These are phyloP conservation scores for Sprattus sprattus DNA, from an alignment of 2,113 vertebrate species.

Conservation along the genomic window DNA sequence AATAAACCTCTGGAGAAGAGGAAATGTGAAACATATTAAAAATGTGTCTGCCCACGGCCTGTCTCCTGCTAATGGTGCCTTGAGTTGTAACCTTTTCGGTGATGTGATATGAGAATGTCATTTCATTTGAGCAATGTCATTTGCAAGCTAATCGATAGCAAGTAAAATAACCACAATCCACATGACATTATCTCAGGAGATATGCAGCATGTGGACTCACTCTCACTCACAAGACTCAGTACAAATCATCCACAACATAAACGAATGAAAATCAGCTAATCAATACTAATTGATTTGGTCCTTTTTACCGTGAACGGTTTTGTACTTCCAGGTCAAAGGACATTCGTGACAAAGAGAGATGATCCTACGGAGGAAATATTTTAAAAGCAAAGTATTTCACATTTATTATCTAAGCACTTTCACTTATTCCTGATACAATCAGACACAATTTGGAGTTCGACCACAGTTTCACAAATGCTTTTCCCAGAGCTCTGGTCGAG, in stretches of 20 bases:
- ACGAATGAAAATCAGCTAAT: background rate
- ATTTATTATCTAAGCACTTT: background rate
- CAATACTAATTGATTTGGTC: too few species aligned
- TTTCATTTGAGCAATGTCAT: background rate
- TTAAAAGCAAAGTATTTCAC: background rate
- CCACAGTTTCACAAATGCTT: background rate
- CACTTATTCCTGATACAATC: background rate
- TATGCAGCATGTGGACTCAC: background rate
- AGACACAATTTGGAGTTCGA: background rate
- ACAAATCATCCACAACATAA: background rate
- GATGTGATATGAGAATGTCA: background rate
- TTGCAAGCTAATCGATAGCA: constrained; percentile 7
- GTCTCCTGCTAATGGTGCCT: background rate
- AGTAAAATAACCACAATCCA: background rate
- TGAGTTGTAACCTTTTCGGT: background rate
- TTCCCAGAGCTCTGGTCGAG: background rate
- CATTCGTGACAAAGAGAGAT: background rate
- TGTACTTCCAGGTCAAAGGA: background rate
- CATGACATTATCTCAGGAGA: background rate
- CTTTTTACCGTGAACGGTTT: background rate
- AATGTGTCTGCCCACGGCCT: background rate
- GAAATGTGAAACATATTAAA: background rate
- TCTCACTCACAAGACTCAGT: background rate
- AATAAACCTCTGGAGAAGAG: background rate
- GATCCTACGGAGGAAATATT: background rate